Percentiles rank a stretch among this genome's conserved stretches.
These are phyloP conservation scores for Furnarius figulus DNA, from an alignment of 2,113 vertebrate genomes.

Conservation along the genomic window DNA sequence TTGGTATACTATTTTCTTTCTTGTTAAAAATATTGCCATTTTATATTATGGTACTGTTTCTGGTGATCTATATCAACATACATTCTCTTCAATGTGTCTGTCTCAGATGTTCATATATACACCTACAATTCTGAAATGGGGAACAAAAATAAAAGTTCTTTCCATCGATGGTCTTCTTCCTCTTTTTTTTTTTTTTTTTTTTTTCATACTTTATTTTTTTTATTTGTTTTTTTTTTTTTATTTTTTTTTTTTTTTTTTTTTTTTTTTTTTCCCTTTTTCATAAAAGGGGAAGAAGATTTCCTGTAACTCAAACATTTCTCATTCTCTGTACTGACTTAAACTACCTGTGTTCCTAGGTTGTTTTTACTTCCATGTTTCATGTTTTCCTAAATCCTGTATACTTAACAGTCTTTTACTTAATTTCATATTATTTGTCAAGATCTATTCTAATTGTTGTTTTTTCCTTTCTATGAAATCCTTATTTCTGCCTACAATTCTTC, in stretches of 20 bases:
- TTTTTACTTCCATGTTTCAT: background rate
- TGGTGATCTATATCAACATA: background rate
- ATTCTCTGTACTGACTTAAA: background rate
- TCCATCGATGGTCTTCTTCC: background rate
- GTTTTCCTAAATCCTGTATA: background rate
- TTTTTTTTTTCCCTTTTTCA: rapidly evolving
- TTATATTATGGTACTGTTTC: background rate
- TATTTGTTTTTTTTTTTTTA: background rate
- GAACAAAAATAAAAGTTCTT: background rate
- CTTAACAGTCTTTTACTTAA: background rate
- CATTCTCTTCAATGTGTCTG: background rate
- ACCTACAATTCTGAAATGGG: background rate
- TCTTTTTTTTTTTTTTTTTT: background rate
- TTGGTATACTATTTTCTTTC: background rate
- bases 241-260: background rate
- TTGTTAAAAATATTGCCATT: background rate
- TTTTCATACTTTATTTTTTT: too few species aligned
- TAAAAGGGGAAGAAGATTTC: background rate
- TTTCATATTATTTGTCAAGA: background rate
- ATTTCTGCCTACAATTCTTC: background rate
- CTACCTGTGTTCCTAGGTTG: background rate
- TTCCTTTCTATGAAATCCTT: background rate
- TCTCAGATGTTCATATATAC: background rate
- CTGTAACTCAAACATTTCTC: background rate
- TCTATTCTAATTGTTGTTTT: background rate